Conservation (phyloP, 2,888 invertebrate species). For the Philereme vetulata region DNA sequence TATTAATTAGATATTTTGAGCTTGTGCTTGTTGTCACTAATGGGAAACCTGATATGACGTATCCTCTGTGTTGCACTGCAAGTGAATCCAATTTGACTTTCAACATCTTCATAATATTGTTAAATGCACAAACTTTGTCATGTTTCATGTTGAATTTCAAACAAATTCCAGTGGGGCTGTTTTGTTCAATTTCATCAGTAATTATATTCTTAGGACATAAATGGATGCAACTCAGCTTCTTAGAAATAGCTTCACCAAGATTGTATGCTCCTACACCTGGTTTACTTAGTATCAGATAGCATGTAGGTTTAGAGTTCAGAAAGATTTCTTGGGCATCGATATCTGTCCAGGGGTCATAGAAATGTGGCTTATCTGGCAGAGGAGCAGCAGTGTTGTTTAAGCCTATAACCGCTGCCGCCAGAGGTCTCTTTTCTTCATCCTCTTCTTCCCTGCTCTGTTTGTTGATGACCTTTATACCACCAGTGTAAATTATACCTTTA, state of each 20-base stretch:
- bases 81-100: conserved; percentile 77
- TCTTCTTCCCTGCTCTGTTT: conserved; percentile 22
- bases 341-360: conserved; percentile 74
- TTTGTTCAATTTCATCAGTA: conserved; percentile 82
- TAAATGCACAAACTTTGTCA: conserved; percentile 76
- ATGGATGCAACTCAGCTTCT: conserved; percentile 83
- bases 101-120: conserved; percentile 79
- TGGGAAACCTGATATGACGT: conserved; percentile 86
- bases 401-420: conserved; percentile 67
- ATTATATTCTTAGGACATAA: conserved; percentile 83
- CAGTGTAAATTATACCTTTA: conserved; percentile 51
- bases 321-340: conserved; percentile 77
- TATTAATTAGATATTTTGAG: conserved; percentile 46
- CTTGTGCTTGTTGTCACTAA: conserved; percentile 74
- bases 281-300: conserved; percentile 85
- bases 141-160: conserved; percentile 83
- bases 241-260: conserved; percentile 82
- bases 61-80: conserved; percentile 84
- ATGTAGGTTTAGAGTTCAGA: conserved; percentile 78
- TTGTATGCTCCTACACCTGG: conserved; percentile 78
- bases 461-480: conserved; percentile 40
- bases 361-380: conserved; percentile 44
- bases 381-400: conserved; percentile 66
- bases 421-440: conserved; percentile 40
- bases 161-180: conserved; percentile 81